phyloP scores from a whole-genome alignment of 2,888 invertebrate genomes.

The Polydrusus pterygomalis region DNA sequence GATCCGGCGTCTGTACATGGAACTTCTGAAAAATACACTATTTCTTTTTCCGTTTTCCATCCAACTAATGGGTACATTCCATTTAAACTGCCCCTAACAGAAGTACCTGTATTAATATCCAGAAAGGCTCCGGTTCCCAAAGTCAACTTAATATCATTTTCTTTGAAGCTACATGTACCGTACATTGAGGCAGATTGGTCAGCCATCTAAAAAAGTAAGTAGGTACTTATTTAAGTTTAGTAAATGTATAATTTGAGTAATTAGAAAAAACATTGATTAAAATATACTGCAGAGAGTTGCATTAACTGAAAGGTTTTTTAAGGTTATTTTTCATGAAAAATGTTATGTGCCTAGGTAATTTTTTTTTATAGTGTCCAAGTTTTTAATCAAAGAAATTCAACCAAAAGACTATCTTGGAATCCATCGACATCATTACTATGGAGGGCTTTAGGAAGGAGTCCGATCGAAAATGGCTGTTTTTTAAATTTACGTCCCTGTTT shows the following conservation, averaged over 20 bases:
- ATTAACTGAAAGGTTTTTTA: no score
- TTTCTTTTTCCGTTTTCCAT: constrained; percentile 81
- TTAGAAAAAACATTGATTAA: no score
- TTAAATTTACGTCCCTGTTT: no score
- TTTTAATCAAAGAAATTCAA: no score
- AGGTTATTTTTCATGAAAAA: no score
- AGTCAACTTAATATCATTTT: constrained; percentile 89
- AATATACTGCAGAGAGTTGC: no score
- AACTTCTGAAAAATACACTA: constrained; percentile 89
- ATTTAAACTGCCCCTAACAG: constrained; percentile 86
- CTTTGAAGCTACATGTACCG: constrained; percentile 87
- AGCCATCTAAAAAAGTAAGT: constrained; percentile 77
- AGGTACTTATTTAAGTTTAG: neutral
- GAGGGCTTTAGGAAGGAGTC: no score
- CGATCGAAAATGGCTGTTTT: no score
- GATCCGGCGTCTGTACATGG: constrained; percentile 92
- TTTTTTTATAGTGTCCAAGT: no score
- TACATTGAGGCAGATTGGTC: constrained; percentile 94
- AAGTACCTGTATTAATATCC: constrained; percentile 85
- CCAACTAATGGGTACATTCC: constrained; percentile 95
- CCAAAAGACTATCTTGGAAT: no score
- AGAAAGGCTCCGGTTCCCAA: constrained; percentile 95
- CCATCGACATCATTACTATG: no score
- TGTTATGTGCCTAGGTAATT: no score
- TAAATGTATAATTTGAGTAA: neutral